Evolutionary conservation across 2,113 vertebrate genomes (phyloP).

Genomic region (Thymallus thymallus): DNA sequence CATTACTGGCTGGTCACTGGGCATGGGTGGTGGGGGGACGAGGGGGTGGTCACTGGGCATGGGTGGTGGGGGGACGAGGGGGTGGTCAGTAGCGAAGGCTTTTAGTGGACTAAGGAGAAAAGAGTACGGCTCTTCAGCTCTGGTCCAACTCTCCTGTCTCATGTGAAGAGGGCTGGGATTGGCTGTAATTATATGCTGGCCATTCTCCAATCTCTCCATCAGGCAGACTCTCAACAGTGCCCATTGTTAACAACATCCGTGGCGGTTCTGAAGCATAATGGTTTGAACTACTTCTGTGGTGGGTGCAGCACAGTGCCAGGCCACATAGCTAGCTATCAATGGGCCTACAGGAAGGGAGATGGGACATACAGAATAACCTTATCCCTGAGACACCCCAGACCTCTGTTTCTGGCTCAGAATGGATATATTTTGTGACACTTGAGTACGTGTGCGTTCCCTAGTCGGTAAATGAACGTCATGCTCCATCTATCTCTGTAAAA

Average conservation of each 20-base stretch:
- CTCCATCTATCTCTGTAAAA: constrained; percentile 41
- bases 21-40: constrained; percentile 45
- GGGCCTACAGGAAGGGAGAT: no score
- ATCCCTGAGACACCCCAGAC: background rate
- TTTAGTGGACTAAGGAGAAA: constrained; percentile 27
- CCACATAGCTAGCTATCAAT: no score
- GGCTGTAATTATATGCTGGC: constrained; percentile 26
- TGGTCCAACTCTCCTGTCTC: no score
- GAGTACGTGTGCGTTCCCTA: background rate
- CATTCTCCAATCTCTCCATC: no score
- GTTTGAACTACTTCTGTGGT: no score
- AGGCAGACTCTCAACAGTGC: no score
- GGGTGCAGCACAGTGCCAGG: no score
- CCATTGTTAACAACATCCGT: constrained; percentile 31
- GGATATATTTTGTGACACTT: constrained; percentile 36
- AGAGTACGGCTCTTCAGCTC: no score
- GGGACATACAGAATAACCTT: no score
- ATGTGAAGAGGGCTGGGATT: no score
- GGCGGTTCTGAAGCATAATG: no score
- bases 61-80: constrained; percentile 33
- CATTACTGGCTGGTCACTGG: constrained; percentile 39
- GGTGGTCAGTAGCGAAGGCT: constrained; percentile 17
- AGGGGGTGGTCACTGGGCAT: constrained; percentile 12
- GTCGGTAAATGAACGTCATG: constrained; percentile 35
- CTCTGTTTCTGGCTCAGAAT: background rate